These are phyloP conservation scores for Taenioides sp. DNA, from an alignment of 2,797 vertebrate species.

Conservation along the genomic window DNA sequence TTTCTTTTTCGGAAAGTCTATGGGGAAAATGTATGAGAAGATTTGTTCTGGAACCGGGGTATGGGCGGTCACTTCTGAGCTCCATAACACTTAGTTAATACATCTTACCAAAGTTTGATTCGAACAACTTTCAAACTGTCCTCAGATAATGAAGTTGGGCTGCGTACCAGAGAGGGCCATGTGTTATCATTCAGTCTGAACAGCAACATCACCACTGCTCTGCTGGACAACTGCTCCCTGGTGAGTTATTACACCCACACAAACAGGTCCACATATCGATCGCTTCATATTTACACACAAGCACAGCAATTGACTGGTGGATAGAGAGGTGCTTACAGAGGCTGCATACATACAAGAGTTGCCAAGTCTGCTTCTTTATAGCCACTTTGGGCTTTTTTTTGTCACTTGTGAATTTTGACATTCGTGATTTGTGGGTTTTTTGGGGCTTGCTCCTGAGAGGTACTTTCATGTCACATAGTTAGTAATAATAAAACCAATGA, in stretches of 20 bases:
- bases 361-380: no score
- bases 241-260: conserved; percentile 64
- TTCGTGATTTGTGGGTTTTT: no score
- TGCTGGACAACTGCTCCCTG: conserved; percentile 83
- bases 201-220: conserved; percentile 70
- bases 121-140: neutral
- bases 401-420: no score
- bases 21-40: no score
- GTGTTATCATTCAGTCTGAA: conserved; percentile 74
- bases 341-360: conserved; percentile 1
- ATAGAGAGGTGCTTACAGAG: conserved; percentile 17
- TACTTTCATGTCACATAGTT: no score
- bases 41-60: no score
- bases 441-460: no score
- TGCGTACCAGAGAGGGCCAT: conserved; percentile 76
- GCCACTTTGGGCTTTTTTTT: no score
- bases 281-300: conserved; percentile 36
- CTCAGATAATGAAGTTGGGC: conserved; percentile 76
- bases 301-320: conserved; percentile 35
- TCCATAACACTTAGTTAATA: no score
- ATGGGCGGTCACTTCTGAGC: no score
- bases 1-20: no score
- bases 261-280: conserved; percentile 41
- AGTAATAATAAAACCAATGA: no score
- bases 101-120: neutral